Percentiles rank a stretch among this genome's conserved stretches.
These are phyloP conservation scores for Camponotus fellah DNA, from an alignment of 2,888 invertebrate species.

Conservation along the genomic window DNA sequence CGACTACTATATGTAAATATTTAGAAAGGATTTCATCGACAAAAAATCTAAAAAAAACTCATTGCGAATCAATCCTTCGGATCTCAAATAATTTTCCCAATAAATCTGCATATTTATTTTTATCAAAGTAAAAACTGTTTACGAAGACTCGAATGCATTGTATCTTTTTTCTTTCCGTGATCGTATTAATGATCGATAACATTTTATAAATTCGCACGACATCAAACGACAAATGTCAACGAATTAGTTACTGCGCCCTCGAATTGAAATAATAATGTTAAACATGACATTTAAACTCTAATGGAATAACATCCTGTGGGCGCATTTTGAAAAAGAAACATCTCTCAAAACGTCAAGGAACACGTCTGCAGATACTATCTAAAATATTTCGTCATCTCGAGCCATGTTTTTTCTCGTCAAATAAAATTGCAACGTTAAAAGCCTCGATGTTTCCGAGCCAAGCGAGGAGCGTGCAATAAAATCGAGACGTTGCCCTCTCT, in stretches of 20 bases:
- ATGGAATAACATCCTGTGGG: constrained; percentile 30
- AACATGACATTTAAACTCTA: constrained; percentile 56
- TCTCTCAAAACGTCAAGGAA: constrained; percentile 11
- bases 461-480: constrained; percentile 22
- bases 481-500: not conserved
- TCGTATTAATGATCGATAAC: not conserved
- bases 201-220: constrained; percentile 6
- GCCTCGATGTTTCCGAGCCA: constrained; percentile 22
- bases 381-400: constrained; percentile 19
- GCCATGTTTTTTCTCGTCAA: constrained; percentile 24
- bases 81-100: not conserved
- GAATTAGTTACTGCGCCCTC: constrained; percentile 66
- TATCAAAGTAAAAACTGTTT: not conserved
- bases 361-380: constrained; percentile 18
- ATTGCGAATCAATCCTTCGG: not conserved
- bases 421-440: constrained; percentile 37
- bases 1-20: not conserved
- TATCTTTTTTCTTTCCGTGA: not conserved
- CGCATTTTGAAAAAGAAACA: not conserved
- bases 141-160: not conserved
- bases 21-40: not conserved
- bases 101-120: not conserved
- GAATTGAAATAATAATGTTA: constrained; percentile 61
- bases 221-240: constrained; percentile 57
- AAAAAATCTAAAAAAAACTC: not conserved